Conservation (phyloP, 2,888 invertebrate genomes). For the Dexiosoma caninum region DNA sequence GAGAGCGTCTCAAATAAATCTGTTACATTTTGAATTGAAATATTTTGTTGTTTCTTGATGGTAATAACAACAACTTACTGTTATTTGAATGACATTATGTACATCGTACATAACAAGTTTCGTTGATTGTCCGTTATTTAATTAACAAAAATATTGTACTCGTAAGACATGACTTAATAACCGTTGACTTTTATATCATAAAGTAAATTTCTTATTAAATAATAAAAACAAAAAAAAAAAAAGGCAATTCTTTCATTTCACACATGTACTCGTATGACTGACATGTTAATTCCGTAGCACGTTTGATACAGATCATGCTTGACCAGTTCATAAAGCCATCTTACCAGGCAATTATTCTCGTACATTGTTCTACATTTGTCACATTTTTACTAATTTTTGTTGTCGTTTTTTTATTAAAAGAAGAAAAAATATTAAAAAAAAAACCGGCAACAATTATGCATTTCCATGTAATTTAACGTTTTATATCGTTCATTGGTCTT, state of each 20-base stretch:
- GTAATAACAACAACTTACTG: too few relatives aligned
- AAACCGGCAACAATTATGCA: constrained; percentile 58
- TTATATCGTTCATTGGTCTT: constrained; percentile 55
- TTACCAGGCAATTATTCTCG: constrained; percentile 29
- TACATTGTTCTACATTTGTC: constrained; percentile 62
- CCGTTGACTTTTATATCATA: constrained; percentile 2
- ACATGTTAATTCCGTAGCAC: background rate
- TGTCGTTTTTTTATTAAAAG: background rate
- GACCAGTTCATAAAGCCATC: constrained; percentile 9
- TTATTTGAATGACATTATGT: too few relatives aligned
- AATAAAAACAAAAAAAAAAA: too few relatives aligned
- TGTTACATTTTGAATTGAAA: background rate
- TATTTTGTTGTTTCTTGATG: too few relatives aligned
- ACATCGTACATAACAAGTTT: background rate
- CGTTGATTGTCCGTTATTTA: constrained; percentile 20
- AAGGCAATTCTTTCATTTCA: background rate
- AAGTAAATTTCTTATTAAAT: constrained; percentile 34
- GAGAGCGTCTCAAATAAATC: too few relatives aligned
- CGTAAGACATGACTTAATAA: constrained; percentile 6
- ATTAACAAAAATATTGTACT: background rate
- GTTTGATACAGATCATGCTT: constrained; percentile 25
- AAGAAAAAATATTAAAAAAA: constrained; percentile 56
- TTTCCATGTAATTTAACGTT: constrained; percentile 59
- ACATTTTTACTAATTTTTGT: constrained; percentile 27
- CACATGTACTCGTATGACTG: background rate